A percentile compares a stretch with the other conserved stretches of the same genome.
Evolutionary conservation across 2,888 invertebrate genomes (phyloP).

Genomic region (Ichneumoninae sp.): DNA sequence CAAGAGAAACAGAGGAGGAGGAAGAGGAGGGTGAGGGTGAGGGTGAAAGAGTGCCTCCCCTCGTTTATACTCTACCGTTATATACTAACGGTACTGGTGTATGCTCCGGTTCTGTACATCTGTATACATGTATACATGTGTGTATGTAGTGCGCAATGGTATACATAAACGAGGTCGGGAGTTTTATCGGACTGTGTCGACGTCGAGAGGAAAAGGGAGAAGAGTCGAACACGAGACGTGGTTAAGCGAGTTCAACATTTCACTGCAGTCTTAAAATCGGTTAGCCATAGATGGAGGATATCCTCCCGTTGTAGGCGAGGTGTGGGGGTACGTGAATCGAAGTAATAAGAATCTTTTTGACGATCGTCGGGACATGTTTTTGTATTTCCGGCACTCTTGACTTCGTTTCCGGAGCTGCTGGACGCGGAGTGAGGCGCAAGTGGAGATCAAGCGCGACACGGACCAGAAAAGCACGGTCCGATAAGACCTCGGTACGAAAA

Average conservation of each 20-base stretch:
- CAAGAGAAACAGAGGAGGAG: slow-evolving; percentile 26
- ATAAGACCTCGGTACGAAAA: neutral
- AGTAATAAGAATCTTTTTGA: no score
- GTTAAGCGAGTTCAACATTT: neutral
- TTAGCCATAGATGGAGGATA: no score
- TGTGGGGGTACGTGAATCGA: no score
- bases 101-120: slow-evolving; percentile 9
- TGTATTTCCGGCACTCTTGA: no score
- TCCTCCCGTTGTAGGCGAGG: no score
- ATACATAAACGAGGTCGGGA: slow-evolving; percentile 36
- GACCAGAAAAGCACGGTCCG: neutral
- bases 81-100: slow-evolving; percentile 1
- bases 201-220: neutral
- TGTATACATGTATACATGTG: neutral
- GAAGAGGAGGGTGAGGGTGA: neutral
- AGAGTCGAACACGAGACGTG: slow-evolving; percentile 17
- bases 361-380: no score
- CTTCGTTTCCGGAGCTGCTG: no score
- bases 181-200: slow-evolving; percentile 29
- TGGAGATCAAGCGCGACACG: no score
- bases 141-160: slow-evolving; percentile 23
- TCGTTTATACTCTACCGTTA: slow-evolving; percentile 30
- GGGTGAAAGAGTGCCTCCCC: neutral
- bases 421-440: no score
- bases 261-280: no score